Evolutionary conservation across 2,888 invertebrate species (phyloP).

Genomic region (Marronus borbonicus): DNA sequence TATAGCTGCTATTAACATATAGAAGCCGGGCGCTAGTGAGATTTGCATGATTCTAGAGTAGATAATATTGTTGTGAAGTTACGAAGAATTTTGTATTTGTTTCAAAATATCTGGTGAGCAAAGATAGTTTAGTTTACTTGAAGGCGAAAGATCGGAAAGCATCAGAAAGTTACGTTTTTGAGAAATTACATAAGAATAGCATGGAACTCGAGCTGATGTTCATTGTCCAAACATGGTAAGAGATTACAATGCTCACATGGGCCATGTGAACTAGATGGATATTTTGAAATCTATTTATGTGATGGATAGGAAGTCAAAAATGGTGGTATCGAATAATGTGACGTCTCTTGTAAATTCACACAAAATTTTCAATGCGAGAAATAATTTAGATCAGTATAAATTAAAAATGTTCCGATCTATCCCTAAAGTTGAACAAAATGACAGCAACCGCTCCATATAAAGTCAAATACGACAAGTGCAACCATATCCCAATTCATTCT

Average conservation of each 20-base stretch:
- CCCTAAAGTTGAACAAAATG: constrained; percentile 35
- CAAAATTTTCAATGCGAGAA: constrained; percentile 46
- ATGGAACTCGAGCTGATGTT: constrained; percentile 47
- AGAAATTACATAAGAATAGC: constrained; percentile 42
- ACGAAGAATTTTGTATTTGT: too few species aligned
- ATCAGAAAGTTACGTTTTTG: background rate
- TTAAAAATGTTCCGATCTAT: background rate
- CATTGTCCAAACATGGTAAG: constrained; percentile 53
- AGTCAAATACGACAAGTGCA: background rate
- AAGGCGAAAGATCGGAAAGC: constrained; percentile 27
- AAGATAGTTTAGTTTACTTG: background rate
- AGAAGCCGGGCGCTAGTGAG: too few species aligned
- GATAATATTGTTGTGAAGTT: too few species aligned
- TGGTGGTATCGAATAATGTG: constrained; percentile 54
- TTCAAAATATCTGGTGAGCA: background rate
- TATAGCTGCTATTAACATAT: too few species aligned
- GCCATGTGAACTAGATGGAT: constrained; percentile 54
- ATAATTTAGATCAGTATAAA: background rate
- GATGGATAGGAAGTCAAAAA: constrained; percentile 51
- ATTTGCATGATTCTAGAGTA: too few species aligned
- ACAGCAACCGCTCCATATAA: background rate
- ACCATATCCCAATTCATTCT: constrained; percentile 24
- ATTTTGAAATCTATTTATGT: constrained; percentile 53
- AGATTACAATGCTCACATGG: constrained; percentile 53
- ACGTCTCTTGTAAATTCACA: constrained; percentile 45